Evolutionary conservation across 2,113 vertebrate species (phyloP).

Genomic region (Protobothrops flavoviridis): DNA sequence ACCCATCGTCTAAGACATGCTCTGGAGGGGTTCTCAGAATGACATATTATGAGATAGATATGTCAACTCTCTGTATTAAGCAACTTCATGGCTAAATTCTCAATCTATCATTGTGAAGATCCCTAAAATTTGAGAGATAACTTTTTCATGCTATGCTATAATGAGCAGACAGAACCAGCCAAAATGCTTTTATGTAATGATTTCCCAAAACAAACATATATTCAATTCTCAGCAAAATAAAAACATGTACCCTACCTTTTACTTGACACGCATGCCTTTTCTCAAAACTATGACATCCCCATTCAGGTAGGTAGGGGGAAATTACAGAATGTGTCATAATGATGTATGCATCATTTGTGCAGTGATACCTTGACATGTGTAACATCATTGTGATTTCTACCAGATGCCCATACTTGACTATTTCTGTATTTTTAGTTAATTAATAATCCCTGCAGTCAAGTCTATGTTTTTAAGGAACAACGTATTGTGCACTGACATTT

Average conservation of each 20-base stretch:
- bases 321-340: not conserved
- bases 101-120: not conserved
- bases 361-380: not conserved
- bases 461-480: conserved; percentile 11
- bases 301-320: not conserved
- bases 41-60: not conserved
- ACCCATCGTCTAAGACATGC: not conserved
- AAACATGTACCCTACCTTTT: not conserved
- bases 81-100: not conserved
- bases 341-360: not conserved
- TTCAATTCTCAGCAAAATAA: not conserved
- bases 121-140: not conserved
- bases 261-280: not conserved
- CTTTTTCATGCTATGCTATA: not conserved
- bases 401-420: not conserved
- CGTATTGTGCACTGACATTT: conserved; percentile 19
- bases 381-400: not conserved
- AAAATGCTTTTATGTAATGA: not conserved
- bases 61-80: not conserved
- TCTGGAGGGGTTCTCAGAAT: not conserved
- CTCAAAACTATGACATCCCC: not conserved
- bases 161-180: not conserved
- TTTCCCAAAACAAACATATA: not conserved
- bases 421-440: conserved; percentile 1
- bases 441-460: conserved; percentile 6